phyloP scores from a whole-genome alignment of 2,797 vertebrate genomes.

The Masticophis lateralis region DNA sequence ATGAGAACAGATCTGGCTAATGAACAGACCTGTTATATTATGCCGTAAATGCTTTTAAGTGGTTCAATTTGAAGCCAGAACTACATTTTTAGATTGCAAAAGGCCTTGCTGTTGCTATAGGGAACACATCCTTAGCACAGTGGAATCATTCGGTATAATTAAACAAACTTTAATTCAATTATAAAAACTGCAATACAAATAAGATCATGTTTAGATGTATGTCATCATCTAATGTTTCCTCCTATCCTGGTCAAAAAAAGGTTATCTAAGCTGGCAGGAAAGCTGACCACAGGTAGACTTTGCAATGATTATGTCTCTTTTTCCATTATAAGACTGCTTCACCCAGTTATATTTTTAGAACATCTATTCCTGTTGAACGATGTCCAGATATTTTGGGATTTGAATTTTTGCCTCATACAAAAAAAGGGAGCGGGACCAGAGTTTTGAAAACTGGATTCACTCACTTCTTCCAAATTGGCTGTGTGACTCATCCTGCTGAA shows the following conservation, averaged over 20 bases:
- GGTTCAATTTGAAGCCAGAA: constrained; percentile 43
- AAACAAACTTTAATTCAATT: constrained; percentile 11
- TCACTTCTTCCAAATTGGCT: background rate
- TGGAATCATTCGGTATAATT: constrained; percentile 45
- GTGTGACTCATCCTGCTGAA: background rate
- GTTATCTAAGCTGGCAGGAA: constrained; percentile 19
- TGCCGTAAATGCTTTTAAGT: constrained; percentile 39
- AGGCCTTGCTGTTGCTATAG: background rate
- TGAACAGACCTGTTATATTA: constrained; percentile 35
- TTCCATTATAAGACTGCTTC: background rate
- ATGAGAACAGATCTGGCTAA: constrained; percentile 57
- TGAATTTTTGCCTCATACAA: background rate
- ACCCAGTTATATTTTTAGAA: constrained; percentile 35
- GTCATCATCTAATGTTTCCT: constrained; percentile 23
- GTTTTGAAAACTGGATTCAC: background rate
- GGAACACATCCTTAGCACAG: constrained; percentile 24
- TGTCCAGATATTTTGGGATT: constrained; percentile 19
- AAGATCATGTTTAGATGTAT: constrained; percentile 33
- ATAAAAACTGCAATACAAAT: constrained; percentile 29
- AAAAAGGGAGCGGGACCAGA: background rate
- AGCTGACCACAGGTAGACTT: constrained; percentile 25
- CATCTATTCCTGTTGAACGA: constrained; percentile 18
- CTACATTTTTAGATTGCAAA: background rate
- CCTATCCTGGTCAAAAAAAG: background rate
- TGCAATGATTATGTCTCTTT: constrained; percentile 13